These are phyloP conservation scores for Aphaenogaster rudis DNA, from an alignment of 1,140 invertebrate species.

Conservation along the genomic window DNA sequence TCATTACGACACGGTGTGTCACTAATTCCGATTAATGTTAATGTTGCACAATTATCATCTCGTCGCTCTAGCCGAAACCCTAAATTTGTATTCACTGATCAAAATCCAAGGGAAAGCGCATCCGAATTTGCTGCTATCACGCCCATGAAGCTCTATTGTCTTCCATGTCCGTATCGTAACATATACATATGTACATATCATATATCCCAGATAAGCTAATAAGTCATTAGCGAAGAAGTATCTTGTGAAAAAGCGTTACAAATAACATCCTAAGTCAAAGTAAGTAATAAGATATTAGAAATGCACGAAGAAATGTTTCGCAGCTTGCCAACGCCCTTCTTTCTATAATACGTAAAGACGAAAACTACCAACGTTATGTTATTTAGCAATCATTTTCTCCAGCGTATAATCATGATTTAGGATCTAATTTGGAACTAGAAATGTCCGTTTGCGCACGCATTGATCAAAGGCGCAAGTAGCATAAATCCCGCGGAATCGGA, in stretches of 20 bases:
- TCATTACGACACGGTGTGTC: constrained; percentile 64
- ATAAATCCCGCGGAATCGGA: constrained; percentile 67
- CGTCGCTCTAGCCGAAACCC: constrained; percentile 33
- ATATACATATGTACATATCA: background rate
- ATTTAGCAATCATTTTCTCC: background rate
- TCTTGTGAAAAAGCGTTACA: background rate
- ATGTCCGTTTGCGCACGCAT: background rate
- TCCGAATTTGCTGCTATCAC: background rate
- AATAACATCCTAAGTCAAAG: background rate
- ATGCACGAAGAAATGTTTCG: background rate
- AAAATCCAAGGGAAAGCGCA: constrained; percentile 10
- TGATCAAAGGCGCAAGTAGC: constrained; percentile 62
- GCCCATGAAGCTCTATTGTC: background rate
- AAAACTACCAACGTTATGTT: too few relatives aligned
- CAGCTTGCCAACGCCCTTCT: background rate
- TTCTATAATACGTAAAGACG: background rate
- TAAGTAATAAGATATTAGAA: too few relatives aligned
- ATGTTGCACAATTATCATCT: constrained; percentile 58
- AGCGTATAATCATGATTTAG: background rate
- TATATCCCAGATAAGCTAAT: background rate
- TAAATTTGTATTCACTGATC: constrained; percentile 32
- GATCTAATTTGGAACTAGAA: background rate
- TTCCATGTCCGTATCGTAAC: background rate
- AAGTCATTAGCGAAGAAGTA: background rate
- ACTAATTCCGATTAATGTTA: constrained; percentile 67